Percentiles rank a stretch among this genome's conserved stretches.
phyloP scores from a whole-genome alignment of 2,888 invertebrate genomes.

The Hemicrepidius hirtus region DNA sequence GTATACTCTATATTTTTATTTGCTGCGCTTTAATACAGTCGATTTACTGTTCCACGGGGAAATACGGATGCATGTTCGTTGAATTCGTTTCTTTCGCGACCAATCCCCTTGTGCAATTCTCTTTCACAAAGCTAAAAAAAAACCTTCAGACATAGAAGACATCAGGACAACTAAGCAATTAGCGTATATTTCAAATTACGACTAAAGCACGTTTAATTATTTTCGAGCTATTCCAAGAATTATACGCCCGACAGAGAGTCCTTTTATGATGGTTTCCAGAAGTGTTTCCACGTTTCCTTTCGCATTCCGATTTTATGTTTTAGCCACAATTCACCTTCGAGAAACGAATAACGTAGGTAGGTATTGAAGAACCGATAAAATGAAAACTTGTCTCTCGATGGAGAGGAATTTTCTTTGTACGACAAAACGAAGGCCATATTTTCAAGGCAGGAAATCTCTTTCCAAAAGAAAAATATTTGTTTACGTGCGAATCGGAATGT shows the following conservation, averaged over 20 bases:
- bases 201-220: neutral
- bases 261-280: neutral
- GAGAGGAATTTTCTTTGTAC: conserved; percentile 14
- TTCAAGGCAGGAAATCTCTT: conserved; percentile 14
- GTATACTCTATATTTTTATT: too few species aligned
- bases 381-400: conserved; percentile 14
- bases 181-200: conserved; percentile 16
- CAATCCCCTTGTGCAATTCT: conserved; percentile 1
- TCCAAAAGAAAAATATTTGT: conserved; percentile 19
- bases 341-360: neutral
- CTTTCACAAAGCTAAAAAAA: neutral
- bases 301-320: conserved; percentile 24
- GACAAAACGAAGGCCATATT: conserved; percentile 19
- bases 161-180: neutral
- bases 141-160: neutral
- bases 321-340: conserved; percentile 4
- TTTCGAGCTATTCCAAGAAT: too few species aligned
- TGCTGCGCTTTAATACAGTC: conserved; percentile 5
- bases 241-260: neutral
- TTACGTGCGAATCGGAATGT: conserved; percentile 20
- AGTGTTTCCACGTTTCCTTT: conserved; percentile 6
- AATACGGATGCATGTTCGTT: conserved; percentile 16
- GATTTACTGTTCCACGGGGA: conserved; percentile 23
- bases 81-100: conserved; percentile 1
- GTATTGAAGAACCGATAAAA: conserved; percentile 23